Conservation (phyloP, 2,888 invertebrate genomes). For the Napeogenes sylphis region DNA sequence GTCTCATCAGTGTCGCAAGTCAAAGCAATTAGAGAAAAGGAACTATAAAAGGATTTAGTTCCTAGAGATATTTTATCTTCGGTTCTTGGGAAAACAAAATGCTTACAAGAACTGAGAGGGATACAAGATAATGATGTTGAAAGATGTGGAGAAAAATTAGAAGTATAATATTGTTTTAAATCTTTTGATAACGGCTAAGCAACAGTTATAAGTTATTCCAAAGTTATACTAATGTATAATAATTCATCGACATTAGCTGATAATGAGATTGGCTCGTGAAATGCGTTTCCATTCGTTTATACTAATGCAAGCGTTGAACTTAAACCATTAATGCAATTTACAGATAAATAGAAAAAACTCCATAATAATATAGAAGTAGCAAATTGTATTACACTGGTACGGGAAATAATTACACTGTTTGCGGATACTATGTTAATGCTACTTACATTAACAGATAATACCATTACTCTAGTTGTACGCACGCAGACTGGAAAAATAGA, state of each 20-base stretch:
- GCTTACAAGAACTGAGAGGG: background rate
- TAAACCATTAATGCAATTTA: conserved; percentile 7
- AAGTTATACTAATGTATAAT: no score
- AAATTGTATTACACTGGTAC: conserved; percentile 20
- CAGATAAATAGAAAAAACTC: conserved; percentile 7
- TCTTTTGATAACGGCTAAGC: no score
- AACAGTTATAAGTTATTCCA: no score
- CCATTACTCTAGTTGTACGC: conserved; percentile 22
- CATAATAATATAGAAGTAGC: conserved; percentile 12
- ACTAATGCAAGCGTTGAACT: conserved; percentile 3
- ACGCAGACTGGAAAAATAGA: conserved; percentile 8
- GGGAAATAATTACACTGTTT: conserved; percentile 29
- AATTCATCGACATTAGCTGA: no score
- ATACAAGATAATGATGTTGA: background rate
- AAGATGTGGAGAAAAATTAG: no score
- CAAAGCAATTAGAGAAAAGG: conserved; percentile 65
- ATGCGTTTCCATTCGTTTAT: background rate
- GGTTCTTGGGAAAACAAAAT: background rate
- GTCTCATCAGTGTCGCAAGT: conserved; percentile 55
- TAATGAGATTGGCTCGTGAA: no score
- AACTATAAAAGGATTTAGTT: conserved; percentile 18
- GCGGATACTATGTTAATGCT: conserved; percentile 28
- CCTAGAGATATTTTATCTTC: conserved; percentile 2
- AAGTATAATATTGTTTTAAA: no score
- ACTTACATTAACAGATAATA: conserved; percentile 28